Evolutionary conservation across 2,113 vertebrate species (phyloP).

Genomic region (Myotis brandtii): DNA sequence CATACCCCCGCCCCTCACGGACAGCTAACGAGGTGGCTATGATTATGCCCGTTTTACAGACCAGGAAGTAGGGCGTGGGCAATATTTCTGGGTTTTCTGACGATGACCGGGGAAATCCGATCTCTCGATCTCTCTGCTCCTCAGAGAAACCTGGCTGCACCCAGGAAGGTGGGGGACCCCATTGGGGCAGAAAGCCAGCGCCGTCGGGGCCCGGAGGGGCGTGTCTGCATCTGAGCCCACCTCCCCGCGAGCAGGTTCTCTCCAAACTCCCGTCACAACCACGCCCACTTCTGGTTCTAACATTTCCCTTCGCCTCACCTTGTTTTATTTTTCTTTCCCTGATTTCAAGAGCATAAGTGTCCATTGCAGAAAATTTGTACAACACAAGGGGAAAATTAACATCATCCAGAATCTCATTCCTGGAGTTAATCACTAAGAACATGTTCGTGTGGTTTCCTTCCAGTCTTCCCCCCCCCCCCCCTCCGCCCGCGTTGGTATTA

Average conservation of each 20-base stretch:
- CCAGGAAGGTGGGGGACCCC: too few species aligned
- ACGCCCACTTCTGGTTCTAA: not conserved
- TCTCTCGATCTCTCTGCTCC: not conserved
- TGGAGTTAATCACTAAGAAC: not conserved
- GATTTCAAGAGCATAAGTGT: not conserved
- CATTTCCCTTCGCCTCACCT: not conserved
- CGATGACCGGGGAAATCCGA: not conserved
- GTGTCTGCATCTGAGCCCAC: not conserved
- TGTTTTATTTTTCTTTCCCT: not conserved
- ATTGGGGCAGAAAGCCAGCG: not conserved
- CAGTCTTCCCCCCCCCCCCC: not conserved
- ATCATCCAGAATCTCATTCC: not conserved
- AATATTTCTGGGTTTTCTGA: not conserved
- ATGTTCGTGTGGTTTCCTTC: not conserved
- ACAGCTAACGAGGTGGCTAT: fast-evolving
- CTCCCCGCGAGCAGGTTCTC: fast-evolving
- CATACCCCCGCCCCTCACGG: fast-evolving
- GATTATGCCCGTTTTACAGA: not conserved
- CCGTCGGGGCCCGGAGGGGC: fast-evolving
- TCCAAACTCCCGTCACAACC: not conserved
- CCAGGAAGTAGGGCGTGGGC: fast-evolving
- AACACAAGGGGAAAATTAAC: not conserved
- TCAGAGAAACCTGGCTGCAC: not conserved
- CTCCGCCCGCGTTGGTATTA: not conserved
- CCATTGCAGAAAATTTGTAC: not conserved